Conservation (phyloP, 2,888 invertebrate species). For the Agrilus mali region DNA sequence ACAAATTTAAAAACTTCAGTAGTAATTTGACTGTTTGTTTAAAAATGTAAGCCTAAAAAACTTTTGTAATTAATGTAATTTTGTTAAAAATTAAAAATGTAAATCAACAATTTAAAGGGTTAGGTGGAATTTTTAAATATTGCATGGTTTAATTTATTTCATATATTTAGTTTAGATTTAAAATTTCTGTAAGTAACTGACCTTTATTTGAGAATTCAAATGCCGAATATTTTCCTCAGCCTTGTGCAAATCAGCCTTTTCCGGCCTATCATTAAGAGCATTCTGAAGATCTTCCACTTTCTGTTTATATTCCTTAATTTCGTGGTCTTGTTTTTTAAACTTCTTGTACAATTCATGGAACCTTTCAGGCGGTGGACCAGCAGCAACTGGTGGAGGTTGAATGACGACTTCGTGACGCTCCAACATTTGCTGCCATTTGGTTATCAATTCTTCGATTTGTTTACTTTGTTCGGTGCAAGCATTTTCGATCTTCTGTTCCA, state of each 20-base stretch:
- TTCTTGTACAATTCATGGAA: constrained; percentile 19
- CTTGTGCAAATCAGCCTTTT: constrained; percentile 10
- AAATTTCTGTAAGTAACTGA: background rate
- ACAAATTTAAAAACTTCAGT: too few relatives aligned
- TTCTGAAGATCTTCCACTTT: constrained; percentile 17
- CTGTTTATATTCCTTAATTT: constrained; percentile 12
- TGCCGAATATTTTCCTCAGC: constrained; percentile 7
- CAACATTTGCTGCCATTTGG: constrained; percentile 7
- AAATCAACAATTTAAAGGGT: too few relatives aligned
- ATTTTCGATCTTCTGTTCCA: constrained; percentile 22
- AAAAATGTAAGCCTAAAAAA: too few relatives aligned
- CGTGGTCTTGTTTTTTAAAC: constrained; percentile 14
- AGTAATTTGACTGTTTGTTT: too few relatives aligned
- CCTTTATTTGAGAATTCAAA: too few relatives aligned
- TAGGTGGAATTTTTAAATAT: too few relatives aligned
- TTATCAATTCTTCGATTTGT: constrained; percentile 5
- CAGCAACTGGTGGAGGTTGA: too few relatives aligned
- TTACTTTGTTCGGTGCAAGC: constrained; percentile 18
- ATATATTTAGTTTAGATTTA: too few relatives aligned
- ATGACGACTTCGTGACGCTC: constrained; percentile 1
- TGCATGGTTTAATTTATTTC: too few relatives aligned
- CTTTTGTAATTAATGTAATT: too few relatives aligned
- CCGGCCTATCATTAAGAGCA: constrained; percentile 21
- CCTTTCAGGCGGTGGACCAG: background rate
- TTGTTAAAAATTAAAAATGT: too few relatives aligned